Base-by-base conservation (phyloP, 2,113 vertebrate genomes). In the Mastomys natalensis region DNA sequence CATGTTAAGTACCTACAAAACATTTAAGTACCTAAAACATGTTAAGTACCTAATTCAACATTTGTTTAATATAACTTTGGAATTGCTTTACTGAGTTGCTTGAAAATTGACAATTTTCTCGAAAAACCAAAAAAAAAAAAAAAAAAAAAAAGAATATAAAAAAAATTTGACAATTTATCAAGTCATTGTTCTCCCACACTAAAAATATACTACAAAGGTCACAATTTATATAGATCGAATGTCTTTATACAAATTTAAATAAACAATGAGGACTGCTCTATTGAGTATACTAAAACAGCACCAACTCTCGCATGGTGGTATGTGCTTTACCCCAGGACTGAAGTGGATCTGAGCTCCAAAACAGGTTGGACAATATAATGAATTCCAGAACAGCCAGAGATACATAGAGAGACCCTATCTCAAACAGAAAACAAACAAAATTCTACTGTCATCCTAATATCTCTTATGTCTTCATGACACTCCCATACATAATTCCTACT, bases 151-250 rank as follows among this genome's bases (percentile, higher is more conserved):
- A n/a, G n/a, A n/a, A n/a, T n/a, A n/a, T n/a, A n/a, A n/a, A n/a
- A n/a, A n/a, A n/a, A n/a, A n/a, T n/a, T 0, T 60, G 55, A 5
- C n/a, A 37, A 91, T 48, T 95, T 93, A 72, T 64, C 48, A 86
- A 51, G 7, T 80, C 24, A 76, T 21, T 82, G 73, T 24, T 87
- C 80, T 19, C 64, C 15, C 15, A 19, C 7, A 51, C 13, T 77
- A 73, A 43, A 89, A 91, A 77, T 86, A 96, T n/a, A 91, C n/a
- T 91, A 93, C 48, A 88, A 77, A 80, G 48, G 94, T 81, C 51
- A 66, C 53, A 92, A 70, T 40, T 74, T 78, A 53, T 78, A 78
- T n/a, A 53, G 16, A 53, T 68, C 40, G 40, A 84, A 7, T 51
- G 45, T 55, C 40, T 55, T 81, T 80, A 80, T 80, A 53, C 13